These are phyloP conservation scores for Hyles euphorbiae DNA, from an alignment of 1,140 invertebrate genomes.

Conservation along the genomic window DNA sequence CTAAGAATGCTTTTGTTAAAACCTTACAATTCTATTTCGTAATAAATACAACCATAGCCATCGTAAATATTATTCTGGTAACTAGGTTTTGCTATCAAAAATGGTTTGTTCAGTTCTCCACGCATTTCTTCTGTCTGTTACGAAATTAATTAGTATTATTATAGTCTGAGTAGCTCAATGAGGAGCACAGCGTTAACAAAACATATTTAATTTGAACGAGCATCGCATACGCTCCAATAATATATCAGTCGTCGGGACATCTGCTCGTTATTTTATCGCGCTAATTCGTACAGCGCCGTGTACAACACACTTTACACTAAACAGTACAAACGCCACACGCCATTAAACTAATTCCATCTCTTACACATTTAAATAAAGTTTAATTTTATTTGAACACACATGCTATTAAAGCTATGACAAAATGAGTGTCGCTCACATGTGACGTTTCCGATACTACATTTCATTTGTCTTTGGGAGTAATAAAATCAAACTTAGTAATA, in stretches of 20 bases:
- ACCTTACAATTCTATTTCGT: too few relatives aligned
- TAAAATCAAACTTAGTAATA: conserved; percentile 9
- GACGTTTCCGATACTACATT: conserved; percentile 12
- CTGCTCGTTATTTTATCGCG: conserved; percentile 50
- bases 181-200: conserved; percentile 13
- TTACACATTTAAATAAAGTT: conserved; percentile 6
- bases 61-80: too few relatives aligned
- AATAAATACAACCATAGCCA: too few relatives aligned
- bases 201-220: conserved; percentile 31
- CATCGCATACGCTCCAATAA: conserved; percentile 27
- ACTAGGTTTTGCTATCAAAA: too few relatives aligned
- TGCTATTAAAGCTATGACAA: background rate
- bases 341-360: conserved; percentile 22
- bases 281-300: conserved; percentile 43
- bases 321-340: conserved; percentile 18
- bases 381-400: background rate
- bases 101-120: too few relatives aligned
- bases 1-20: too few relatives aligned
- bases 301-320: conserved; percentile 27
- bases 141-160: background rate
- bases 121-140: background rate
- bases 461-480: conserved; percentile 13
- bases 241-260: conserved; percentile 50
- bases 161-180: background rate
- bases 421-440: background rate